phyloP scores from a whole-genome alignment of 2,888 invertebrate species.

The Conomelus anceps region DNA sequence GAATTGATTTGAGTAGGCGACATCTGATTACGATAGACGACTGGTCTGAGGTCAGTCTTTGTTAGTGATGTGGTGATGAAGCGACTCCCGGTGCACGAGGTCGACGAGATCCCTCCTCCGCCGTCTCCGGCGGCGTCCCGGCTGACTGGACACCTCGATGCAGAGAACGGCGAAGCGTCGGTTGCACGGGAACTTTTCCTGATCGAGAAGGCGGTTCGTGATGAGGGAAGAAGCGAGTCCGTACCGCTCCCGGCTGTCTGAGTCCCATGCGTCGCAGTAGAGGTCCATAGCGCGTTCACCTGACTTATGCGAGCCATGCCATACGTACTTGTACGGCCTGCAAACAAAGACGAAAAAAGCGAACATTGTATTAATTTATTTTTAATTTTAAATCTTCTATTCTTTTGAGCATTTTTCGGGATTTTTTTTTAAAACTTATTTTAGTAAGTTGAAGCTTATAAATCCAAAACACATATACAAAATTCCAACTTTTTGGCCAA shows the following conservation, averaged over 20 bases:
- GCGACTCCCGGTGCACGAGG: not conserved
- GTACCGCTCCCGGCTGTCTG: slow-evolving; percentile 60
- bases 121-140: not conserved
- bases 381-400: no score
- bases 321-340: slow-evolving; percentile 88
- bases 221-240: slow-evolving; percentile 79
- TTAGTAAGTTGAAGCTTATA: not conserved
- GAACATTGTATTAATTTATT: not conserved
- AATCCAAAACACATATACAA: not conserved
- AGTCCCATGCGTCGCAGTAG: slow-evolving; percentile 90
- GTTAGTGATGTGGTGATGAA: not conserved
- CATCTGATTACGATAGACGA: no score
- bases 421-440: no score
- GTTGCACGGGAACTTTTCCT: slow-evolving; percentile 39
- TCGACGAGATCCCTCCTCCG: not conserved
- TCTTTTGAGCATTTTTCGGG: no score
- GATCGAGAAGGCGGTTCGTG: slow-evolving; percentile 63
- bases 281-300: slow-evolving; percentile 82
- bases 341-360: slow-evolving; percentile 28
- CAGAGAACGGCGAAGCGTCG: slow-evolving; percentile 20
- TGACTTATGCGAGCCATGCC: slow-evolving; percentile 86
- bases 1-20: no score
- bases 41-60: not conserved
- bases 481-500: not conserved
- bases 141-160: slow-evolving; percentile 6